phyloP scores from a whole-genome alignment of 2,888 invertebrate genomes.

The Galerucella nymphaeae region DNA sequence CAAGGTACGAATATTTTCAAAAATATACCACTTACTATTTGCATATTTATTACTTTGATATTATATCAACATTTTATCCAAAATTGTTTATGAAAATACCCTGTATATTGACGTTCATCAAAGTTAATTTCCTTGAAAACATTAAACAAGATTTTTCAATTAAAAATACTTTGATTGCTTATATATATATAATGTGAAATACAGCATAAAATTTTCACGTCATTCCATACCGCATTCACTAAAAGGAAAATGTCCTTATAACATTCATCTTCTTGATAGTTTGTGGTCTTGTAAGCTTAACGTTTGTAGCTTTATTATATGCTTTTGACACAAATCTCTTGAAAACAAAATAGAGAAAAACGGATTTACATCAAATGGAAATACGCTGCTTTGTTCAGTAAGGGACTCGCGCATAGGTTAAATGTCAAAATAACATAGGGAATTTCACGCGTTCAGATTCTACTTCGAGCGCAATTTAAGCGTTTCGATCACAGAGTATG shows the following conservation, averaged over 20 bases:
- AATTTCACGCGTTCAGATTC: too few relatives aligned
- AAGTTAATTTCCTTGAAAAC: too few relatives aligned
- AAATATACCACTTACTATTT: too few relatives aligned
- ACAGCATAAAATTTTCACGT: constrained; percentile 41
- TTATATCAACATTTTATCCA: too few relatives aligned
- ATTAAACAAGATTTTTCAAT: too few relatives aligned
- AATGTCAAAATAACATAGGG: too few relatives aligned
- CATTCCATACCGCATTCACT: constrained; percentile 46
- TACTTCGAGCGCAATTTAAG: too few relatives aligned
- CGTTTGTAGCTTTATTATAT: constrained; percentile 51
- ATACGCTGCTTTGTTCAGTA: constrained; percentile 15
- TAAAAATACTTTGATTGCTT: neutral
- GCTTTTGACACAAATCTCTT: constrained; percentile 48
- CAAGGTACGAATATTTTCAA: too few relatives aligned
- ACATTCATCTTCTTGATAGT: constrained; percentile 53
- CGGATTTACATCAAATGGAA: constrained; percentile 37
- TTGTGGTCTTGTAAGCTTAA: constrained; percentile 44
- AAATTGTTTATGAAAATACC: too few relatives aligned
- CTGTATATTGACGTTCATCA: too few relatives aligned
- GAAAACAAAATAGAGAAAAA: constrained; percentile 47
- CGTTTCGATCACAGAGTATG: too few relatives aligned
- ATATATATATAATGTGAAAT: neutral
- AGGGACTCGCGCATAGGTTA: neutral
- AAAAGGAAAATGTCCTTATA: constrained; percentile 45
- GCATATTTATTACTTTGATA: too few relatives aligned